These are phyloP conservation scores for Cremastinae sp. DNA, from an alignment of 2,888 invertebrate genomes.

Conservation along the genomic window DNA sequence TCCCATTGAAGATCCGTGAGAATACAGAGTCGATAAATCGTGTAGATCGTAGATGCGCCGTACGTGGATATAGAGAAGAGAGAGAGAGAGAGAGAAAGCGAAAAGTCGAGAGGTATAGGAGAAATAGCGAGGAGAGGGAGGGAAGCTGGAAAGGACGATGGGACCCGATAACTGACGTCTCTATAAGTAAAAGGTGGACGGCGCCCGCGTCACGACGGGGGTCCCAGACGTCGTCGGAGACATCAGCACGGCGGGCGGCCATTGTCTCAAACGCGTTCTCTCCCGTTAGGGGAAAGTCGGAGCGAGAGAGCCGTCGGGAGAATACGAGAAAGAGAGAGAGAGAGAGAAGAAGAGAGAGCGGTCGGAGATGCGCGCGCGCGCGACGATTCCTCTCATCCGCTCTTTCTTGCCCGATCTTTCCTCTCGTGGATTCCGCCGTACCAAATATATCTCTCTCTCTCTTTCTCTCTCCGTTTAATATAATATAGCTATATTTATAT, in stretches of 20 bases:
- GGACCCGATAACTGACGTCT: conserved; percentile 77
- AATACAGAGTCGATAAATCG: conserved; percentile 64
- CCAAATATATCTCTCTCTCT: not conserved
- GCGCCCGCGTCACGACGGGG: conserved; percentile 75
- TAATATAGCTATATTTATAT: not conserved
- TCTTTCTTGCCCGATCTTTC: conserved; percentile 17
- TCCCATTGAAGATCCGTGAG: conserved; percentile 64
- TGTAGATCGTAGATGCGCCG: conserved; percentile 60
- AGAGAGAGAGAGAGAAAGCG: conserved; percentile 38
- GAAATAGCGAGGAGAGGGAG: conserved; percentile 33
- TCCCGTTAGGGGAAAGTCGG: conserved; percentile 8
- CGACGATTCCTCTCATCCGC: conserved; percentile 27
- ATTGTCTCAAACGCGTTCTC: conserved; percentile 76
- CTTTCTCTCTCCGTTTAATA: too few relatives aligned
- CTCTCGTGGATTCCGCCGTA: conserved; percentile 7
- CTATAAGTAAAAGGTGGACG: conserved; percentile 75
- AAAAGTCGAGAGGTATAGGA: conserved; percentile 48
- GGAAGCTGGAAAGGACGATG: conserved; percentile 70
- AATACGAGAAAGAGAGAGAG: conserved; percentile 37
- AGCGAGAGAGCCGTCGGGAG: not conserved
- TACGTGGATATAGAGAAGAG: conserved; percentile 14
- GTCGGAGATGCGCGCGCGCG: conserved; percentile 41
- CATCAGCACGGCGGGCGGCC: conserved; percentile 78
- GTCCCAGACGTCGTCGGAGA: conserved; percentile 78
- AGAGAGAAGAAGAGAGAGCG: conserved; percentile 24